phyloP scores from a whole-genome alignment of 2,797 vertebrate genomes.

The Leontopithecus rosalia region DNA sequence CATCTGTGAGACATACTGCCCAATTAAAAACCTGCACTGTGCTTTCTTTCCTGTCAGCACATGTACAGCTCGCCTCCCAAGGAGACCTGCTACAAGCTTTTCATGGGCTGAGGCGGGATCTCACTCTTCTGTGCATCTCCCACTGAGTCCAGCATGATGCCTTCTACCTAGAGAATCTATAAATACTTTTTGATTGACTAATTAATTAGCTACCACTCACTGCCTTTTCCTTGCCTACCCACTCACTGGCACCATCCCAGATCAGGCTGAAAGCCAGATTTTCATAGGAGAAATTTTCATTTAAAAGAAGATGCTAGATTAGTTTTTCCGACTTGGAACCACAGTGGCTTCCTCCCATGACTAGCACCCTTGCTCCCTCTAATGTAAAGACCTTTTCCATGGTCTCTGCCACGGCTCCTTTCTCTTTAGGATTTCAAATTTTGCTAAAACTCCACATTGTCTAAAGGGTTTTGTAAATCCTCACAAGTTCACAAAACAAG shows the following conservation, averaged over 20 bases:
- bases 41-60: background rate
- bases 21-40: background rate
- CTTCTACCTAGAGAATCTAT: background rate
- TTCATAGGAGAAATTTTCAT: constrained; percentile 44
- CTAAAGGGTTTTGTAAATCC: constrained; percentile 13
- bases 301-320: constrained; percentile 21
- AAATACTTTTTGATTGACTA: constrained; percentile 72
- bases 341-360: background rate
- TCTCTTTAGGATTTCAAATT: background rate
- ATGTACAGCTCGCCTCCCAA: background rate
- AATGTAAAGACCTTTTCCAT: background rate
- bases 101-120: background rate
- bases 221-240: constrained; percentile 42
- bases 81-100: background rate
- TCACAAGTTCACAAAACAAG: constrained; percentile 12
- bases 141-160: background rate
- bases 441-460: background rate
- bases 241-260: constrained; percentile 40
- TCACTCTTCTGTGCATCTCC: background rate
- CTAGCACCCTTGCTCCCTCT: background rate
- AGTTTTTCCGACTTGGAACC: background rate
- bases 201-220: constrained; percentile 66
- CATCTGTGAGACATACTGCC: background rate
- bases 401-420: background rate
- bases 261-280: constrained; percentile 41